A percentile compares a stretch with the other conserved stretches of the same genome.
phyloP scores from a whole-genome alignment of 2,113 vertebrate genomes.

The Empidonax traillii region DNA sequence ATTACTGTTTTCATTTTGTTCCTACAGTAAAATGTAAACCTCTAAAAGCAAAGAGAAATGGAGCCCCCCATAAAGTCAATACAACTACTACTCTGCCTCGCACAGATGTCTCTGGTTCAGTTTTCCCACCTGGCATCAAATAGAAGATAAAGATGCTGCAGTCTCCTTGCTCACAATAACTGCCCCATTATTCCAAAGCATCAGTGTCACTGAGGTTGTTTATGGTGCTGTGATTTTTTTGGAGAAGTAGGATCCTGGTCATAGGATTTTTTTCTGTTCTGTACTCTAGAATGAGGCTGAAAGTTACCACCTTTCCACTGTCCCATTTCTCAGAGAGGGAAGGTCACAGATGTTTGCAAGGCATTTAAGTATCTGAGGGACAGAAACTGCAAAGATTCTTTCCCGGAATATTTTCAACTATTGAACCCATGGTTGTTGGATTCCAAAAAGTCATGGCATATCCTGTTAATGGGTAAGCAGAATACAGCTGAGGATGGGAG shows the following conservation, averaged over 20 bases:
- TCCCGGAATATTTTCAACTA: background rate
- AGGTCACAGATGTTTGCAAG: background rate
- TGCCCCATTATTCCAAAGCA: background rate
- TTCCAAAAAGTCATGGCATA: background rate
- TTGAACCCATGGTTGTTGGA: background rate
- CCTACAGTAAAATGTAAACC: background rate
- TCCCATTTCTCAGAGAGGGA: background rate
- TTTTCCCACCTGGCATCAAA: background rate
- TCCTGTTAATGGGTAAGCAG: background rate
- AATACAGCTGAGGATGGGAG: background rate
- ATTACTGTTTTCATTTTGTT: background rate
- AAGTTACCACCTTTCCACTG: background rate
- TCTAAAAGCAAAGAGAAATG: background rate
- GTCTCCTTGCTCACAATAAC: background rate
- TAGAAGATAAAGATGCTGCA: background rate
- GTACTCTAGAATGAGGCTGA: background rate
- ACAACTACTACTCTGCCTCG: background rate
- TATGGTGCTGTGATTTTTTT: background rate
- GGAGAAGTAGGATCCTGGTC: background rate
- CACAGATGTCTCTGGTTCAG: background rate
- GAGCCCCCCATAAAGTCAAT: background rate
- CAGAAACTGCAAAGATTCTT: background rate
- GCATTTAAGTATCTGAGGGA: background rate
- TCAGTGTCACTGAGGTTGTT: background rate
- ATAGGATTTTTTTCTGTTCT: background rate